Evolutionary conservation across 2,113 vertebrate genomes (phyloP).

Genomic region (Lethenteron camtschaticum): DNA sequence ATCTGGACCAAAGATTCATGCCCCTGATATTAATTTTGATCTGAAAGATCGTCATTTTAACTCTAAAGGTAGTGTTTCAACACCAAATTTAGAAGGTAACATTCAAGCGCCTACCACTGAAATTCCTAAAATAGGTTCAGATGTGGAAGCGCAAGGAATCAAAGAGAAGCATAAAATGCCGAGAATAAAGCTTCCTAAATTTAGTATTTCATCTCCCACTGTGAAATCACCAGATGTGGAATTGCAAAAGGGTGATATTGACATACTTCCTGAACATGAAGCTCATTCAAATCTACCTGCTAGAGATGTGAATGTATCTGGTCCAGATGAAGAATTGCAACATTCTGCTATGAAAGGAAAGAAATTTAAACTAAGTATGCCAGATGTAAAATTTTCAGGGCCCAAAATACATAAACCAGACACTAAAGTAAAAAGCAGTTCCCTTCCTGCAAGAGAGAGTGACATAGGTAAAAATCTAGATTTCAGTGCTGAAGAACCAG

Average conservation of each 20-base stretch:
- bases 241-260: too few species aligned
- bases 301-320: slow-evolving; percentile 5
- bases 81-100: neutral
- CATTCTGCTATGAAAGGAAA: slow-evolving; percentile 2
- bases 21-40: neutral
- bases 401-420: neutral
- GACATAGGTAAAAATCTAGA: neutral
- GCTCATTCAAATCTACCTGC: neutral
- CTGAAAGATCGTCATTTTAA: too few species aligned
- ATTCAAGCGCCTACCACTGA: too few species aligned
- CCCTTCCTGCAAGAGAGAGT: neutral
- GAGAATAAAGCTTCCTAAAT: too few species aligned
- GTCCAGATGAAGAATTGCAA: slow-evolving; percentile 1
- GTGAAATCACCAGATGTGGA: too few species aligned
- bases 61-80: neutral
- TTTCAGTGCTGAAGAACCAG: neutral
- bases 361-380: neutral
- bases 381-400: neutral
- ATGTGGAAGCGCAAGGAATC: too few species aligned
- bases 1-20: neutral
- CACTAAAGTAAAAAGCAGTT: neutral
- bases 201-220: too few species aligned
- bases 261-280: too few species aligned
- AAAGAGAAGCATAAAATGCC: too few species aligned
- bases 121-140: too few species aligned